A percentile compares a stretch with the other conserved stretches of the same genome.
Evolutionary conservation across 2,888 invertebrate species (phyloP).

Genomic region (Hirtodrosophila trivittata): DNA sequence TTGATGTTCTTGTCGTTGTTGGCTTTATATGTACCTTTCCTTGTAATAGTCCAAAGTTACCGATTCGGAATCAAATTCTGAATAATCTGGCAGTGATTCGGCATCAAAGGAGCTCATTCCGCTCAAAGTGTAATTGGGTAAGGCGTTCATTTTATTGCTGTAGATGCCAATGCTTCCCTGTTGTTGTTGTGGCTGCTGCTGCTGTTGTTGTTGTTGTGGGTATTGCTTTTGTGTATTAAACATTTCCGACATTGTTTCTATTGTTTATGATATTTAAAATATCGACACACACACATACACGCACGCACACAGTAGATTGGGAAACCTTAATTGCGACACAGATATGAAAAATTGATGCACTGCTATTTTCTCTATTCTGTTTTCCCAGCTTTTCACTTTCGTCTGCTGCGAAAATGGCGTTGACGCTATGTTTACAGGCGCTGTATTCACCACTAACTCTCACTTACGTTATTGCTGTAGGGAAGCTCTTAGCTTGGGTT

Average conservation of each 20-base stretch:
- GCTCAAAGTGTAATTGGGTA: slow-evolving; percentile 82
- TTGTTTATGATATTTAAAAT: slow-evolving; percentile 40
- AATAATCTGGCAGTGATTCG: slow-evolving; percentile 85
- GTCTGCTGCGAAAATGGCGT: slow-evolving; percentile 60
- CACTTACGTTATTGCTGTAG: slow-evolving; percentile 58
- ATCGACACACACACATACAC: slow-evolving; percentile 20
- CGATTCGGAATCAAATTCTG: slow-evolving; percentile 85
- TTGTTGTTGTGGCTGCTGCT: slow-evolving; percentile 45
- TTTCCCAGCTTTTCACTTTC: slow-evolving; percentile 59
- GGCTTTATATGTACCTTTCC: slow-evolving; percentile 83
- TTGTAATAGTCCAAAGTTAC: slow-evolving; percentile 85
- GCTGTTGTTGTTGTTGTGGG: slow-evolving; percentile 51
- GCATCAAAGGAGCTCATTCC: slow-evolving; percentile 85
- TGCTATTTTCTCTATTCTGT: slow-evolving; percentile 72
- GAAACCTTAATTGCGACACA: slow-evolving; percentile 57
- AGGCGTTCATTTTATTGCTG: slow-evolving; percentile 66
- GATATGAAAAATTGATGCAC: slow-evolving; percentile 47
- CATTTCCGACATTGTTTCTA: slow-evolving; percentile 48
- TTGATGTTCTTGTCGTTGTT: slow-evolving; percentile 16
- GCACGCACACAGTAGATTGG: slow-evolving; percentile 27
- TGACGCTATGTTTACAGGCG: slow-evolving; percentile 22
- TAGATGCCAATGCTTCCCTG: slow-evolving; percentile 57
- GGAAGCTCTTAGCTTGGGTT: slow-evolving; percentile 28
- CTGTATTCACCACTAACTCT: slow-evolving; percentile 22
- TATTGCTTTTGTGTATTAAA: slow-evolving; percentile 54